phyloP scores from a whole-genome alignment of 2,113 vertebrate species.

The Elaphurus davidianus region DNA sequence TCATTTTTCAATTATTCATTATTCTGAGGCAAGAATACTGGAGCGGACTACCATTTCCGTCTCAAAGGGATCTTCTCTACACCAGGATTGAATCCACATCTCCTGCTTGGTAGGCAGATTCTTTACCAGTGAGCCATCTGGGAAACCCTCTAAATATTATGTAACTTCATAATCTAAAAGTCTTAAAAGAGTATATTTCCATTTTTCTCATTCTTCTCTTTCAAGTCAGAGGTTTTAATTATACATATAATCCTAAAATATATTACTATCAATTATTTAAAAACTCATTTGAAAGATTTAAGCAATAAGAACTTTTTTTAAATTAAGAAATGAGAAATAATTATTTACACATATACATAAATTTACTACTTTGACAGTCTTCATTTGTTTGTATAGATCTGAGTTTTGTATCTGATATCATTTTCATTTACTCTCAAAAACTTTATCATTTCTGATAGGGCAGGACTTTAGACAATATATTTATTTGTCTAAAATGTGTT shows the following conservation, averaged over 20 bases:
- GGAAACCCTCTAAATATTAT: background rate
- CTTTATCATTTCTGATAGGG: background rate
- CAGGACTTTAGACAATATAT: background rate
- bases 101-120: background rate
- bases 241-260: background rate
- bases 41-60: accelerated
- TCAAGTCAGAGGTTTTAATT: background rate
- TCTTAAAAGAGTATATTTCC: background rate
- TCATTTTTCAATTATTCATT: background rate
- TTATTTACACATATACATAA: background rate
- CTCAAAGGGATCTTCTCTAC: background rate
- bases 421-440: background rate
- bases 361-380: background rate
- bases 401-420: background rate
- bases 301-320: background rate
- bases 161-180: background rate
- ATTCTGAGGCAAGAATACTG: background rate
- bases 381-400: background rate
- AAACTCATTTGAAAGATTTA: background rate
- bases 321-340: background rate
- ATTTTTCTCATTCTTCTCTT: background rate
- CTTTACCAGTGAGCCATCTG: background rate
- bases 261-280: background rate
- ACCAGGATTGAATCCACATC: background rate
- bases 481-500: background rate